phyloP scores from a whole-genome alignment of 2,888 invertebrate species.

The Lepeophtheirus nordmannii region DNA sequence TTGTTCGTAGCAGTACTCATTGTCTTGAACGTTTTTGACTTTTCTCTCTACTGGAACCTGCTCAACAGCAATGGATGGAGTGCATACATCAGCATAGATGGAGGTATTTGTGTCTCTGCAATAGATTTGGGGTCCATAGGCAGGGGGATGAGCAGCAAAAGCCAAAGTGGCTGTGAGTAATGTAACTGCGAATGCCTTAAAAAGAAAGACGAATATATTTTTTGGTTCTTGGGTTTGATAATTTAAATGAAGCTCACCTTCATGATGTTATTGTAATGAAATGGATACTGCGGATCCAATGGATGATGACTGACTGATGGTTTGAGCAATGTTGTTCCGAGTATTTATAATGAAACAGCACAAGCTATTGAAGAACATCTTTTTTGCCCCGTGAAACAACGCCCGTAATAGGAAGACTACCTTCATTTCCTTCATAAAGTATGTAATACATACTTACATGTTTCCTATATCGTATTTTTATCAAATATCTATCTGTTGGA shows the following conservation, averaged over 20 bases:
- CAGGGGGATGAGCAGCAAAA: slow-evolving; percentile 3
- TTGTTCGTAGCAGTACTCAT: slow-evolving; percentile 22
- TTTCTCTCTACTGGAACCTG: slow-evolving; percentile 5
- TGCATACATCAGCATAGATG: slow-evolving; percentile 25
- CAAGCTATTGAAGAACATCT: not conserved
- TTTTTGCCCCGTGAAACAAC: not conserved
- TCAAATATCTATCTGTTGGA: too few species aligned
- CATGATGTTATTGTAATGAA: slow-evolving; percentile 1
- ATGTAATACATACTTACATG: too few species aligned
- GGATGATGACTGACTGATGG: slow-evolving; percentile 7
- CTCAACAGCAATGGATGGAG: slow-evolving; percentile 18
- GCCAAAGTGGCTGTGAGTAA: slow-evolving; percentile 9
- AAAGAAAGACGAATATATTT: not conserved
- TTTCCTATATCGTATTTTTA: too few species aligned
- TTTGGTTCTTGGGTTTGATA: not conserved
- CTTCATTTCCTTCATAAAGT: too few species aligned
- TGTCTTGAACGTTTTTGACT: slow-evolving; percentile 23
- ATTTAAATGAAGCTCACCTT: not conserved
- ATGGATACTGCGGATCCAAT: slow-evolving; percentile 6
- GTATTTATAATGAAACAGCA: not conserved
- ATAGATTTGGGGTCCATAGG: slow-evolving; percentile 15
- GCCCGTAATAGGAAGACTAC: not conserved
- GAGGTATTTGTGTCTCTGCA: slow-evolving; percentile 24
- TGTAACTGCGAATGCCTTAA: not conserved
- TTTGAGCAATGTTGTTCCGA: not conserved